Base-by-base conservation (phyloP, 1,140 invertebrate species). In the Dolichoris vasculosae region DNA sequence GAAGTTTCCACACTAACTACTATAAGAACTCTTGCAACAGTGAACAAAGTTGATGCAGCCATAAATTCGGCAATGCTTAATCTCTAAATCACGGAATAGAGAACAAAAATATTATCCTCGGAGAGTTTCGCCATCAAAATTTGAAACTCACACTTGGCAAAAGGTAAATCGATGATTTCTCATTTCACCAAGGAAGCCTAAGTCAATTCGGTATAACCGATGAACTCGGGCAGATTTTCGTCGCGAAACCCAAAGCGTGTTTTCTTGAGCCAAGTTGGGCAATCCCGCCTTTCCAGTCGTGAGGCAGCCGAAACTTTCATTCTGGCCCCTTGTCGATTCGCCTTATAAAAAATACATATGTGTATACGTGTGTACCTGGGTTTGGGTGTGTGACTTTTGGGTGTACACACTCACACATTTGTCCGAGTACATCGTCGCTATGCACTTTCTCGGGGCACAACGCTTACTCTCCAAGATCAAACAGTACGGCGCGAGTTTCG, bases 401-500 rank as follows among this genome's bases (percentile, higher is more conserved):
- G 4, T 75, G 30, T 55, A 59, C 26, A 55, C 40, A 78, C 32
- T 2, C 73, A 59, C 67, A n/a, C n/a, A n/a, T 64, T 8, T 1
- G 6, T 26, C 69, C 38, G 38, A 73, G 30, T 67, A 30, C 63
- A 67, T 67, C 51, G 46, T 69, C 86, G 82, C 43, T 46, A 63
- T 82, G 86, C 86, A 87, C 88, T 88, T 88, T 89, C 88, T 87
- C 88, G 82, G 32, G 11, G 26, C 32, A 7, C 4, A 13, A 38
- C 23, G 23, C 35, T 38, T 30, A 30, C 35, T 69, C 67, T 13
- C 17, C 1, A 38, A 69, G 15, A 48, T 46, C 40, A 46, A 75
- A 43, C 9, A 35, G 23, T 46, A 26, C 9, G 9, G 78, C 67
- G 46, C 75, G 30, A 30, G 69, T 40, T 80, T 77, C 55, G 59